Percentiles rank a stretch among this genome's conserved stretches.
Conservation (phyloP, 1,140 invertebrate species). For the Heliothis subflexa region DNA sequence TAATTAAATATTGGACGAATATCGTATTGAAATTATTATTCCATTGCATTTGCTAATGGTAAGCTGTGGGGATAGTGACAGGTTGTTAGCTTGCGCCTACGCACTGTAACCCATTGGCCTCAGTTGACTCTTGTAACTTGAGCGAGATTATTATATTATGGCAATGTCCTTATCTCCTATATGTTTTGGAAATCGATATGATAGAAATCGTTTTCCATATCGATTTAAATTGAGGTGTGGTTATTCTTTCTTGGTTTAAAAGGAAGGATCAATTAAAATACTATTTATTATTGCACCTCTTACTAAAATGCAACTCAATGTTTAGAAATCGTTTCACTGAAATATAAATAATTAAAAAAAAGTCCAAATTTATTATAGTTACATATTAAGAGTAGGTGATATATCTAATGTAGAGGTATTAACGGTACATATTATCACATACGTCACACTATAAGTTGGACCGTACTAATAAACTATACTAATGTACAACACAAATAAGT, state of each 20-base stretch:
- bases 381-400: conserved; percentile 7
- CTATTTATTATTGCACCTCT: too few relatives aligned
- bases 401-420: conserved; percentile 11
- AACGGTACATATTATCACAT: conserved; percentile 35
- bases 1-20: conserved; percentile 18
- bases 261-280: too few relatives aligned
- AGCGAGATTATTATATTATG: conserved; percentile 26
- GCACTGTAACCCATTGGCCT: conserved; percentile 28
- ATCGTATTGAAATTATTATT: conserved; percentile 28
- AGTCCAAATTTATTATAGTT: background rate
- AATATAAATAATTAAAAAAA: background rate
- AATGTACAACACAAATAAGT: conserved; percentile 16
- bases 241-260: too few relatives aligned
- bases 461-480: conserved; percentile 4
- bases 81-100: conserved; percentile 28
- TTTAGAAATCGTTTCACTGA: background rate
- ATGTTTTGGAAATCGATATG: background rate
- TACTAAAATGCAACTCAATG: too few relatives aligned
- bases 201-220: too few relatives aligned
- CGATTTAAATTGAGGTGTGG: too few relatives aligned
- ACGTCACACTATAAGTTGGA: conserved; percentile 25
- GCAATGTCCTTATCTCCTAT: conserved; percentile 6
- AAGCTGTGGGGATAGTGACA: conserved; percentile 27
- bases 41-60: conserved; percentile 25
- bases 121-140: conserved; percentile 28